Evolutionary conservation across 2,888 invertebrate genomes (phyloP).

Genomic region (Eilema griseolum): DNA sequence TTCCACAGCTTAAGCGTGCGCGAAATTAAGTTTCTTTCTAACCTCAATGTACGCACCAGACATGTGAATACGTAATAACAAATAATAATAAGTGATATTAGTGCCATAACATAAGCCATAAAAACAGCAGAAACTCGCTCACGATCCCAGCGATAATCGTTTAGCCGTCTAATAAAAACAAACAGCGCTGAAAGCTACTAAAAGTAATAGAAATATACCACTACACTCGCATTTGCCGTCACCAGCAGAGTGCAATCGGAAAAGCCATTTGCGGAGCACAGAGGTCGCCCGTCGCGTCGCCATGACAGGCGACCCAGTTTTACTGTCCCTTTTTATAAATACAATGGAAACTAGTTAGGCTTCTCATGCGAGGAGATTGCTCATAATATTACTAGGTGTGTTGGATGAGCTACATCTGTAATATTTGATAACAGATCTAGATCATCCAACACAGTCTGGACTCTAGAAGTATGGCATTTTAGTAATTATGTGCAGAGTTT

Average conservation of each 20-base stretch:
- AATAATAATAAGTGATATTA: not conserved
- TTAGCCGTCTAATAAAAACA: constrained; percentile 22
- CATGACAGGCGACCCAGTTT: constrained; percentile 70
- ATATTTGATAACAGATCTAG: too few species aligned
- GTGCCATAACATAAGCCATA: constrained; percentile 8
- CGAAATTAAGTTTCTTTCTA: too few species aligned
- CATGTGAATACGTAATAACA: not conserved
- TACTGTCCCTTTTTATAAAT: constrained; percentile 58
- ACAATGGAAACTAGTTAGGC: constrained; percentile 71
- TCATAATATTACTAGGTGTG: constrained; percentile 31
- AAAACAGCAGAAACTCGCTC: constrained; percentile 10
- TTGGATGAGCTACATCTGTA: constrained; percentile 7
- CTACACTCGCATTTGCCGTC: constrained; percentile 39
- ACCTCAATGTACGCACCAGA: not conserved
- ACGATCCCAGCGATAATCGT: constrained; percentile 10
- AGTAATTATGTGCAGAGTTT: too few species aligned
- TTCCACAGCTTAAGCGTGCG: too few species aligned
- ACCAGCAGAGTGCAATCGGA: constrained; percentile 58
- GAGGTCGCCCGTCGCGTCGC: constrained; percentile 46
- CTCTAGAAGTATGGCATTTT: too few species aligned
- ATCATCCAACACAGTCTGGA: too few species aligned
- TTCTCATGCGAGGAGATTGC: constrained; percentile 43
- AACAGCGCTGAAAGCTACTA: constrained; percentile 30
- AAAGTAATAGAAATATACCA: constrained; percentile 32
- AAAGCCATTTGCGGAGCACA: constrained; percentile 65